phyloP scores from a whole-genome alignment of 2,888 invertebrate species.

The Amblyjoppa fuscipennis region DNA sequence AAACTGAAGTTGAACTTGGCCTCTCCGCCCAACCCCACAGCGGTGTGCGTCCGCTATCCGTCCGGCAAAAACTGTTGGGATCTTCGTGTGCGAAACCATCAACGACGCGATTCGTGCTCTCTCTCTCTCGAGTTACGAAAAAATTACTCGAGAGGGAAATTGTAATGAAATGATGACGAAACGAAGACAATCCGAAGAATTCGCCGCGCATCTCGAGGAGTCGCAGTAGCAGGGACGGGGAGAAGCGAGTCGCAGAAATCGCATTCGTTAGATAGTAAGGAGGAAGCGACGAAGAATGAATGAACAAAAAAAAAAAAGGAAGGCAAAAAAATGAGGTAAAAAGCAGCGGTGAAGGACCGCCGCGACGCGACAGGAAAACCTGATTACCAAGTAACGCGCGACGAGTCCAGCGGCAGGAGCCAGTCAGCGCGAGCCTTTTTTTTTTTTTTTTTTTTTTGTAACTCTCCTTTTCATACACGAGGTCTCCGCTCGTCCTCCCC shows the following conservation, averaged over 20 bases:
- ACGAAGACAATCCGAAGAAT: slow-evolving; percentile 21
- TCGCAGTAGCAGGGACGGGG: slow-evolving; percentile 32
- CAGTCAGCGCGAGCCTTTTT: slow-evolving; percentile 48
- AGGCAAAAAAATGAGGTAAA: slow-evolving; percentile 34
- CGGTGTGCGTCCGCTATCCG: not conserved
- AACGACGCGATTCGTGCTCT: not conserved
- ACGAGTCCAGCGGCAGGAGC: slow-evolving; percentile 54
- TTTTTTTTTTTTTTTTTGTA: slow-evolving; percentile 10
- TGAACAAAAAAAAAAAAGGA: slow-evolving; percentile 5
- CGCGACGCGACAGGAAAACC: slow-evolving; percentile 66
- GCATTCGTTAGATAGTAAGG: slow-evolving; percentile 53
- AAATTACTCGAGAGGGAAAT: not conserved
- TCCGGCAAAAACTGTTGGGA: not conserved
- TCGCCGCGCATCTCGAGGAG: not conserved
- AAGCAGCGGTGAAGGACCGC: slow-evolving; percentile 35
- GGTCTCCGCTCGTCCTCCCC: slow-evolving; percentile 26
- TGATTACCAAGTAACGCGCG: slow-evolving; percentile 64
- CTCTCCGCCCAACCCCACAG: not conserved
- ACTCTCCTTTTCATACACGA: slow-evolving; percentile 66
- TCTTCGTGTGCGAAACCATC: not conserved
- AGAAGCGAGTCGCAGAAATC: slow-evolving; percentile 43
- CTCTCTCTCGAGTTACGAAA: not conserved
- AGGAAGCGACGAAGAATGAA: slow-evolving; percentile 14
- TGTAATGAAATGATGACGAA: slow-evolving; percentile 9
- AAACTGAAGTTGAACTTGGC: slow-evolving; percentile 17